These are phyloP conservation scores for Bradypodion ventrale DNA, from an alignment of 2,797 vertebrate genomes.

Conservation along the genomic window DNA sequence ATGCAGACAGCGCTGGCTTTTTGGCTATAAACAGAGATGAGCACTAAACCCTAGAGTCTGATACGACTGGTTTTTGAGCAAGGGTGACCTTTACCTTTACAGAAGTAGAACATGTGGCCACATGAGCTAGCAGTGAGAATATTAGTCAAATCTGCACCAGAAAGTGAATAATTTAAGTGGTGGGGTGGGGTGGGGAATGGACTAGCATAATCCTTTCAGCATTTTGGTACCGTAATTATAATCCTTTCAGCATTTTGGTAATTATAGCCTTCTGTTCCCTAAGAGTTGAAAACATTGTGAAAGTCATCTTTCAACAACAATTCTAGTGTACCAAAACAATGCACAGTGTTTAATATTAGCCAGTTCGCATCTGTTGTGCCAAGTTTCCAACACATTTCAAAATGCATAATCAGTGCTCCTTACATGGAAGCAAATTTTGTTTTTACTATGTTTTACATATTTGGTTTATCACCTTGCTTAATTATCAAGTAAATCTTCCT, in stretches of 20 bases:
- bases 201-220: not conserved
- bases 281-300: not conserved
- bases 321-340: not conserved
- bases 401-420: conserved; percentile 18
- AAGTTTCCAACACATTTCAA: not conserved
- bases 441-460: conserved; percentile 9
- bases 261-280: not conserved
- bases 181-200: too few species aligned
- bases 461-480: conserved; percentile 17
- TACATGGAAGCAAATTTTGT: conserved; percentile 6
- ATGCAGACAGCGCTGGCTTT: too few species aligned
- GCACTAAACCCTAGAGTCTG: too few species aligned
- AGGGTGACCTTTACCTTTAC: too few species aligned
- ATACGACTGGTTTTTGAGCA: too few species aligned
- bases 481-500: conserved; percentile 33
- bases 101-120: too few species aligned
- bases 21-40: too few species aligned
- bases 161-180: too few species aligned
- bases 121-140: too few species aligned
- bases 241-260: not conserved
- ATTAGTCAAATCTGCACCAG: too few species aligned
- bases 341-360: not conserved
- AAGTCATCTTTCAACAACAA: not conserved
- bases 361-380: not conserved
- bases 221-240: not conserved